Evolutionary conservation across 2,888 invertebrate species (phyloP), one percentile per base, ranked within the genome.

Genomic region (Cotesia congregata): DNA sequence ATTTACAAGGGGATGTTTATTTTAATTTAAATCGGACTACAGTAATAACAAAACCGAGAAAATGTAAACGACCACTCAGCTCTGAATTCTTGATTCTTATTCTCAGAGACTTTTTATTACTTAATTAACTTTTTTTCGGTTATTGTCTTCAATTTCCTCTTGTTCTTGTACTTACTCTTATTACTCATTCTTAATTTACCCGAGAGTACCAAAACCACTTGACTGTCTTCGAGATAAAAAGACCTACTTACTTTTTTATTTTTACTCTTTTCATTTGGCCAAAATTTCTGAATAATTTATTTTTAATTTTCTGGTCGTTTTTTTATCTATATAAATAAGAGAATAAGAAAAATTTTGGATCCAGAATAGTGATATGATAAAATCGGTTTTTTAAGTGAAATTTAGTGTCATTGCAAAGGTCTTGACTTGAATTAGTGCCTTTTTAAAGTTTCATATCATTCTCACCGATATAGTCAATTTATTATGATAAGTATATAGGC

Each of bases 1-100:
- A 86, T 88, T 88, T 88, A 30, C 30, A 30, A 86, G 83, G 86
- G 87, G 87, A 86, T 86, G 88, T 87, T 87, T 86, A 87, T 88
- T 88, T 88, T 87, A 87, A 88, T 87, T 87, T 87, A 80, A 84
- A 83, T 83, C 83, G 79, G 75, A 68, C 74, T 59, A 70, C 77
- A 50, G 12, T 50, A 50, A 50, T 50, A 72, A 77, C 61, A 76
- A 76, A 9, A 62, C n/a, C 9, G 6, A 9, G 9, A 64, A 64
- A 12, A 20, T 6, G 9, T 65, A 39, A 72, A 62, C 39, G 38
- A 72, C n/a, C 62, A 30, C 40, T 40, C 72, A 64, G 59, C 60
- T 40, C 20, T 60, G 38, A 70, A 68, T 77, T 75, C 78, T 12
- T 68, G 76, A 76, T 30, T 30, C 3, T 30, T 30, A 30, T 30